Conservation (phyloP, 1,140 invertebrate genomes). For the Cephus cinctus region DNA sequence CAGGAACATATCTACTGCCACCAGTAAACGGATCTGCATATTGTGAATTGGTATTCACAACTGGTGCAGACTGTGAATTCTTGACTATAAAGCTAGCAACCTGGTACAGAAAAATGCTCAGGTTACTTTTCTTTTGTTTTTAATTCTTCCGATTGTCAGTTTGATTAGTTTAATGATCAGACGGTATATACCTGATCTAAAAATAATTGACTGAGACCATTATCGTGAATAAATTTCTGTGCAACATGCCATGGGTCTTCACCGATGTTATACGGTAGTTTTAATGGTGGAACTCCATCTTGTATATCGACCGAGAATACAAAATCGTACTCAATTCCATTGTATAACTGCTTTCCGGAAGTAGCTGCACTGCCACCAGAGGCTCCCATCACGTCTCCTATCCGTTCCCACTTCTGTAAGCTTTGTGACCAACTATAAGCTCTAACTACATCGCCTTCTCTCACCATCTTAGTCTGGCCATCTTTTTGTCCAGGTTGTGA, state of each 20-base stretch:
- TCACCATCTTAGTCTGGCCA: conserved; percentile 84
- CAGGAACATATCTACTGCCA: conserved; percentile 70
- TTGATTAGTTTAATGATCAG: conserved; percentile 1
- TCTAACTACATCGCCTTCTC: conserved; percentile 70
- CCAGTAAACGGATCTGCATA: conserved; percentile 82
- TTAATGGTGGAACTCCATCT: conserved; percentile 82
- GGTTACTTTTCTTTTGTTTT: background rate
- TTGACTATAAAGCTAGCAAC: conserved; percentile 92
- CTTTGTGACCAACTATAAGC: conserved; percentile 79
- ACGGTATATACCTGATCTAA: conserved; percentile 84
- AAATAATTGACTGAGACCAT: conserved; percentile 83
- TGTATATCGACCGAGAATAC: conserved; percentile 94
- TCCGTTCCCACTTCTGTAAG: conserved; percentile 75
- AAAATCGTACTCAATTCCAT: conserved; percentile 92
- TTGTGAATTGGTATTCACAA: conserved; percentile 47
- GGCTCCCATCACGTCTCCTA: conserved; percentile 88
- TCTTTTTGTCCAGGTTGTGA: conserved; percentile 76
- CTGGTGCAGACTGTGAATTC: conserved; percentile 58
- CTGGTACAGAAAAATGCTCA: conserved; percentile 57
- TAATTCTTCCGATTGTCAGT: background rate
- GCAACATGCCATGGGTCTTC: conserved; percentile 89
- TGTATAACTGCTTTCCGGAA: conserved; percentile 73
- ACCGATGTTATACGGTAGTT: conserved; percentile 88
- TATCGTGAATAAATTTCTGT: conserved; percentile 86
- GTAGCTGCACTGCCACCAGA: conserved; percentile 63